Base-by-base conservation (phyloP, 2,888 invertebrate species). In the Chymomyza fuscimana region DNA sequence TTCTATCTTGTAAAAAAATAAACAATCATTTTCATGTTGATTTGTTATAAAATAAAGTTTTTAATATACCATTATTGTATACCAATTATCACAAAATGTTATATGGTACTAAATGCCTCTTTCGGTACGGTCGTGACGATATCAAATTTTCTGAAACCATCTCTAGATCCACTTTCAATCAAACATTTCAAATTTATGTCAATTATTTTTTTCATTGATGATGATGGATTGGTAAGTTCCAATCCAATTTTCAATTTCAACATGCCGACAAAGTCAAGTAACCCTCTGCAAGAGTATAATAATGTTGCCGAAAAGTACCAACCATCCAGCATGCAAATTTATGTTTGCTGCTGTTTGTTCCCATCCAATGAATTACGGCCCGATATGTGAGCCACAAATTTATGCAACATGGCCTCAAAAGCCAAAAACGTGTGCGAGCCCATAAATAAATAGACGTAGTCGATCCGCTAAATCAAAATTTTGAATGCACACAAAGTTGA, bases 381-480 rank as follows among this genome's bases (percentile, higher is more conserved):
- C 40, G 40, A 46, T 12, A 46, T 46, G 40, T 46, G 40, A 46
- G 12, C 40, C 0, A 46, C 12, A 46, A 46, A 46, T 46, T 46
- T 46, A 46, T 46, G 40, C 40, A 46, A 40, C 65, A 68, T 36
- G 36, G 32, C 22, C 63, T 36, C 59, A 29, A 58, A 22, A 46
- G 40, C 40, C 40, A 10, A 46, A 46, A 46, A 12, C 40, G 40
- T 46, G 40, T 46, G 40, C 40, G 40, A 46, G 40, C 40, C 12
- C 40, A 46, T 46, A 46, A 46, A 46, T 46, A 46, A 46, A 46
- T 46, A 46, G 40, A 7, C 40, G 10, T 12, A 10, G 78, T 72
- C 19, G 63, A 74, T 63, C 69, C 73, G 79, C 82, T 82, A 79
- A 83, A 79, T 86, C 79, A 82, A 83, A 85, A 78, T 76, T 32